phyloP scores from a whole-genome alignment of 2,888 invertebrate species.

The Slavum lentiscoides region DNA sequence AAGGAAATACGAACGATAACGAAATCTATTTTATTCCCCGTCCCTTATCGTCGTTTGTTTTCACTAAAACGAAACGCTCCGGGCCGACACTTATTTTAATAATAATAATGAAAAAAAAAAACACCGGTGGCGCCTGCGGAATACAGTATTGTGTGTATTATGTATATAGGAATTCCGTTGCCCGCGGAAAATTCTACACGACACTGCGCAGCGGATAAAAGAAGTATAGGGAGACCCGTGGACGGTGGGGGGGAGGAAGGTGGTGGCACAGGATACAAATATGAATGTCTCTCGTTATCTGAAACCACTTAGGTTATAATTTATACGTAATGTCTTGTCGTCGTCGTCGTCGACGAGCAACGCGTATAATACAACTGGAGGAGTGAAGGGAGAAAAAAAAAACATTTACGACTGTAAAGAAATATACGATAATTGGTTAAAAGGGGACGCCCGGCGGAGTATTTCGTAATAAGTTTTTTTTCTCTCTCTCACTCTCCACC shows the following conservation, averaged over 20 bases:
- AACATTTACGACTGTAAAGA: slow-evolving; percentile 53
- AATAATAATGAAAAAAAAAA: slow-evolving; percentile 22
- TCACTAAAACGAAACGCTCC: slow-evolving; percentile 22
- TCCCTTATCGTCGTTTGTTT: slow-evolving; percentile 10
- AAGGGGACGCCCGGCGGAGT: slow-evolving; percentile 39
- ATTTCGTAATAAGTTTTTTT: slow-evolving; percentile 51
- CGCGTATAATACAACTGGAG: not conserved
- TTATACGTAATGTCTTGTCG: slow-evolving; percentile 42
- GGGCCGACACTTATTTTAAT: slow-evolving; percentile 49
- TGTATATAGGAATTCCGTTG: slow-evolving; percentile 15
- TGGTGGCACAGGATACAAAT: slow-evolving; percentile 23
- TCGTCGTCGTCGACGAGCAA: not conserved
- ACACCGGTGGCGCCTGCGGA: slow-evolving; percentile 48
- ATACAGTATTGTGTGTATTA: not conserved
- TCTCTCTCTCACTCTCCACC: slow-evolving; percentile 5
- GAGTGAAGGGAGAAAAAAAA: slow-evolving; percentile 1
- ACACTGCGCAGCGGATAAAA: not conserved
- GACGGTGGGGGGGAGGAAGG: no score
- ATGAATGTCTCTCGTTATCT: slow-evolving; percentile 51
- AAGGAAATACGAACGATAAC: not conserved
- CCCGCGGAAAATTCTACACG: slow-evolving; percentile 23
- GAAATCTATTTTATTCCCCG: slow-evolving; percentile 10
- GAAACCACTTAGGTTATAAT: slow-evolving; percentile 53
- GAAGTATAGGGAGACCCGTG: no score
- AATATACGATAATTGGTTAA: slow-evolving; percentile 54